phyloP scores from a whole-genome alignment of 2,888 invertebrate species.

The Geotrupes spiniger region DNA sequence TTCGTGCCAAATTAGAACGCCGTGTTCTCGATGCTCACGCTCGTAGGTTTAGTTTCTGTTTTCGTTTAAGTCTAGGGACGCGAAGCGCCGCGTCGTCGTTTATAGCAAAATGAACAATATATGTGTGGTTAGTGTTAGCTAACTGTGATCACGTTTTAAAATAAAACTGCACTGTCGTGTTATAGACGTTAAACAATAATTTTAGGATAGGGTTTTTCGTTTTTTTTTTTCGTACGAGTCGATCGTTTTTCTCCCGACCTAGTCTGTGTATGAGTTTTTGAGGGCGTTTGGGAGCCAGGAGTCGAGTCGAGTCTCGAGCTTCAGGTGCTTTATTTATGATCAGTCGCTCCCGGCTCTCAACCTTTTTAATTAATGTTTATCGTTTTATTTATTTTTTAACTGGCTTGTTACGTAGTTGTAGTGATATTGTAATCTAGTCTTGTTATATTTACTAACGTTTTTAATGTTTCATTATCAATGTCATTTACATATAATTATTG shows the following conservation, averaged over 20 bases:
- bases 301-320: too few species aligned
- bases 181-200: constrained; percentile 36
- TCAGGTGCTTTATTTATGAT: too few species aligned
- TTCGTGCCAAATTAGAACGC: too few species aligned
- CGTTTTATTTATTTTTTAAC: not conserved
- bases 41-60: not conserved
- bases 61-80: not conserved
- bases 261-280: too few species aligned
- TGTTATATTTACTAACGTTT: constrained; percentile 36
- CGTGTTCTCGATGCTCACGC: too few species aligned
- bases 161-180: constrained; percentile 38
- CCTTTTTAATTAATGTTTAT: too few species aligned
- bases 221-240: not conserved
- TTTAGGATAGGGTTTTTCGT: constrained; percentile 15
- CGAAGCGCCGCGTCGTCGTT: too few species aligned
- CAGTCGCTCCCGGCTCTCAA: too few species aligned
- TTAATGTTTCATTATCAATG: constrained; percentile 36
- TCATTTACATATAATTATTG: constrained; percentile 28
- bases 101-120: too few species aligned
- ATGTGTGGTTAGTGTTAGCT: constrained; percentile 32
- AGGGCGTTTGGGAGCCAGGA: too few species aligned
- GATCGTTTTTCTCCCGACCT: too few species aligned
- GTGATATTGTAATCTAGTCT: constrained; percentile 32
- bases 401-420: constrained; percentile 34
- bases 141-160: constrained; percentile 44